Percentiles rank a stretch among this genome's conserved stretches.
Conservation (phyloP, 2,113 vertebrate genomes). For the Trichechus manatus region DNA sequence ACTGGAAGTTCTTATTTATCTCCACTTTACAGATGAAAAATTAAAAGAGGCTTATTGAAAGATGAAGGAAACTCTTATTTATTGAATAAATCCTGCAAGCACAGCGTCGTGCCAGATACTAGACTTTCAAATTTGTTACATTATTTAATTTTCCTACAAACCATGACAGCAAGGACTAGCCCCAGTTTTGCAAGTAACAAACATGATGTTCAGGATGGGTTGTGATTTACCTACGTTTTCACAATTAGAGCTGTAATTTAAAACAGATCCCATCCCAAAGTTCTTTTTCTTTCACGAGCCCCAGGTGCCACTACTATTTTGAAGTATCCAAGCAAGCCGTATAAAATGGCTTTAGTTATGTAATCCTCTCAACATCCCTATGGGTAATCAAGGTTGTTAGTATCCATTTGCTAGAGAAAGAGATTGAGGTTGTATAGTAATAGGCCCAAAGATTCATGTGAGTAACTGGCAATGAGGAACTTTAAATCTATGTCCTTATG, state of each 20-base stretch:
- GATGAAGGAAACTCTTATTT: neutral
- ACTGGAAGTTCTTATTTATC: neutral
- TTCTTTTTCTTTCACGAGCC: neutral
- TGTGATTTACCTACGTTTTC: neutral
- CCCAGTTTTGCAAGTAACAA: neutral
- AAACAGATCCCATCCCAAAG: neutral
- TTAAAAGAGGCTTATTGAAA: neutral
- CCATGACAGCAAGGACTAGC: neutral
- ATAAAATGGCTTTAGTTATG: neutral
- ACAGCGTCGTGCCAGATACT: neutral
- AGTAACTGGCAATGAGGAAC: neutral
- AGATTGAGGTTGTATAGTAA: neutral
- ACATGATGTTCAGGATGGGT: neutral
- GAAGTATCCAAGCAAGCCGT: neutral
- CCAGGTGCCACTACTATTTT: neutral
- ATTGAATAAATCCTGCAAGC: neutral
- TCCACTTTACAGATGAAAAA: constrained; percentile 11
- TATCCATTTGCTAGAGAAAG: neutral
- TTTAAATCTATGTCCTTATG: neutral
- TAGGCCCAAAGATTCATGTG: neutral
- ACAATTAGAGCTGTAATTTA: neutral
- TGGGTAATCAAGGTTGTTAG: constrained; percentile 24
- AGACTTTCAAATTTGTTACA: neutral
- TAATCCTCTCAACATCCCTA: neutral
- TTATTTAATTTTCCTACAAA: neutral